These are phyloP conservation scores for Onychomys arenicola DNA, from an alignment of 2,797 vertebrate species.

Conservation along the genomic window DNA sequence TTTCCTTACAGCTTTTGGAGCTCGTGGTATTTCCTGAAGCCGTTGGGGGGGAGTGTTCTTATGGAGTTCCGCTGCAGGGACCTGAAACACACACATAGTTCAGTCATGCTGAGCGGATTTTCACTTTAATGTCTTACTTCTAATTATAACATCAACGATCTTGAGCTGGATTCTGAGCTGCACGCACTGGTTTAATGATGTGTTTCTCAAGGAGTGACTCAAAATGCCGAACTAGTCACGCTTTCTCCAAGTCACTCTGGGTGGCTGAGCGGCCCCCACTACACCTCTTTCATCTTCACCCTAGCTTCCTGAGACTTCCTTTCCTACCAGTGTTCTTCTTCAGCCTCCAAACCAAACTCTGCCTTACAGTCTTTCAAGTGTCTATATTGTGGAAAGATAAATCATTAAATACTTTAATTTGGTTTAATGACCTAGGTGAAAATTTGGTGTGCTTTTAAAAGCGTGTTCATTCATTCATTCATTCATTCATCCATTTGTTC, in stretches of 20 bases:
- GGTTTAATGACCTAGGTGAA: constrained; percentile 1
- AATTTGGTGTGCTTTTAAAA: constrained; percentile 18
- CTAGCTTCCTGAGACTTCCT: not conserved
- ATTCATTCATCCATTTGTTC: not conserved
- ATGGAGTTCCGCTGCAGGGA: constrained; percentile 93
- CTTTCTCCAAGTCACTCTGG: not conserved
- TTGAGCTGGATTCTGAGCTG: constrained; percentile 31
- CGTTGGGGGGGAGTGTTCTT: constrained; percentile 91
- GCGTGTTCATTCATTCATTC: not conserved
- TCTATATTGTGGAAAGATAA: not conserved
- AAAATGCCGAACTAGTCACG: not conserved
- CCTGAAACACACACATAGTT: constrained; percentile 87
- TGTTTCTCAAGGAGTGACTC: not conserved
- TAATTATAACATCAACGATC: not conserved
- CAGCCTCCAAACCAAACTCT: not conserved
- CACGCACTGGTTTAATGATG: not conserved
- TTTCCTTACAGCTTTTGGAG: constrained; percentile 95
- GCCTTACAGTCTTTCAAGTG: not conserved
- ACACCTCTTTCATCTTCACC: not conserved
- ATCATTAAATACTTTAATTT: constrained; percentile 22
- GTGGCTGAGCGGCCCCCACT: not conserved
- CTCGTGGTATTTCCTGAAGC: constrained; percentile 92
- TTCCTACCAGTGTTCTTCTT: not conserved
- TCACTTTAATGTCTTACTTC: not conserved
- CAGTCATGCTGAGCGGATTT: not conserved